Percentiles rank a stretch among this genome's conserved stretches.
These are phyloP conservation scores for Semibalanus balanoides DNA, from an alignment of 1,140 invertebrate genomes.

Conservation along the genomic window DNA sequence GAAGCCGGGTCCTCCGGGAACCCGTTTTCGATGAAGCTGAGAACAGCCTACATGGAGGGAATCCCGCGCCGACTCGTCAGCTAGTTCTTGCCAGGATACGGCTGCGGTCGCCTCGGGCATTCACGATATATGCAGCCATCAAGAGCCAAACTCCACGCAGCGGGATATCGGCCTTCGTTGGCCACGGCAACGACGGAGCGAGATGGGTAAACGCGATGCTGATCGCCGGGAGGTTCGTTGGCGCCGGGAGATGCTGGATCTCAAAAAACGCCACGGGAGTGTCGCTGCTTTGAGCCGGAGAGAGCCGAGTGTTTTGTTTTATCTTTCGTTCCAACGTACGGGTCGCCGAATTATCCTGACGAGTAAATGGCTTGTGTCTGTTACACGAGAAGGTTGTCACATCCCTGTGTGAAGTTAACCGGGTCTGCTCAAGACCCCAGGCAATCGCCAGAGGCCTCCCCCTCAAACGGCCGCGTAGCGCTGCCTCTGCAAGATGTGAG, in stretches of 20 bases:
- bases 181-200: too few species aligned
- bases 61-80: too few species aligned
- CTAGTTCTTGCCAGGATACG: too few species aligned
- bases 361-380: slow-evolving; percentile 10
- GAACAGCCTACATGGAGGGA: too few species aligned
- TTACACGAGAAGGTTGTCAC: slow-evolving; percentile 4
- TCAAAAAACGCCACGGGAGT: slow-evolving; percentile 7
- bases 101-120: too few species aligned
- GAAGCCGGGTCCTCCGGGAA: too few species aligned
- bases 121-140: too few species aligned
- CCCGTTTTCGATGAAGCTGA: too few species aligned
- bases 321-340: slow-evolving; percentile 8
- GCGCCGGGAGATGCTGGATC: slow-evolving; percentile 1
- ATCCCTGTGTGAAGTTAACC: slow-evolving; percentile 10
- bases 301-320: not conserved
- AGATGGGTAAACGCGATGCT: not conserved
- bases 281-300: slow-evolving; percentile 6
- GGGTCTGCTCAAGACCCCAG: slow-evolving; percentile 11
- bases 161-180: too few species aligned
- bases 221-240: not conserved
- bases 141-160: too few species aligned
- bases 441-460: slow-evolving; percentile 12
- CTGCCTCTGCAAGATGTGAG: slow-evolving; percentile 8
- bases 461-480: slow-evolving; percentile 8
- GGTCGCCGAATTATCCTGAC: slow-evolving; percentile 11